Base-by-base conservation (phyloP, 2,888 invertebrate genomes). In the Neuroscelio doddi region DNA sequence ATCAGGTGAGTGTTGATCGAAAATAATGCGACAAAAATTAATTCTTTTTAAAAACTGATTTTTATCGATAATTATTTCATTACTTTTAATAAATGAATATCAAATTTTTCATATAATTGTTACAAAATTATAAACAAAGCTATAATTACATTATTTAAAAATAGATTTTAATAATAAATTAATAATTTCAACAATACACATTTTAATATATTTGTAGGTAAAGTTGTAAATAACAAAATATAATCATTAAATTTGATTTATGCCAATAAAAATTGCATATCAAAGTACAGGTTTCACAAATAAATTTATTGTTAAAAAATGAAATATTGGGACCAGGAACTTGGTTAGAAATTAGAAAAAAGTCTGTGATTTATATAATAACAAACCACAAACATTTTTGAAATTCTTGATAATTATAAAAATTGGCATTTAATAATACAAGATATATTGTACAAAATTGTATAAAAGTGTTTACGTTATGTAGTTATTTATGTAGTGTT, bases 1-100 rank as follows among this genome's bases (percentile, higher is more conserved):
- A 73, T 62, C 70, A 50, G 82, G 84, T 84, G 78, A 77, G 36
- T 55, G 42, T 7, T 47, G 49, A 47, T 30, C 15, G 41, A 59
- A 64, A 51, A 49, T 38, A n/a, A n/a, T n/a, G n/a, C n/a, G n/a
- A n/a, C n/a, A n/a, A n/a, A n/a, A n/a, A n/a, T n/a, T n/a, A n/a
- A n/a, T n/a, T n/a, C n/a, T n/a, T n/a, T n/a, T n/a, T n/a, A n/a
- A n/a, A n/a, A 5, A 12, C 8, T 5, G 14, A 17, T 1, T 1
- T 38, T 16, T 5, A 5, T 36, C 16, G 38, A 9, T 38, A 9
- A 14, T 38, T 16, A 16, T 32, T 32, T 32, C 12, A 10, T 32
- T n/a, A 1, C 32, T 4, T 9, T 14, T 9, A 32, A 32, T 12
- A 24, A 21, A 17, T 26, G 12, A 32, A 12, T 17, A 45, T 51